phyloP scores from a whole-genome alignment of 2,888 invertebrate genomes.

The Resseliella maxima region DNA sequence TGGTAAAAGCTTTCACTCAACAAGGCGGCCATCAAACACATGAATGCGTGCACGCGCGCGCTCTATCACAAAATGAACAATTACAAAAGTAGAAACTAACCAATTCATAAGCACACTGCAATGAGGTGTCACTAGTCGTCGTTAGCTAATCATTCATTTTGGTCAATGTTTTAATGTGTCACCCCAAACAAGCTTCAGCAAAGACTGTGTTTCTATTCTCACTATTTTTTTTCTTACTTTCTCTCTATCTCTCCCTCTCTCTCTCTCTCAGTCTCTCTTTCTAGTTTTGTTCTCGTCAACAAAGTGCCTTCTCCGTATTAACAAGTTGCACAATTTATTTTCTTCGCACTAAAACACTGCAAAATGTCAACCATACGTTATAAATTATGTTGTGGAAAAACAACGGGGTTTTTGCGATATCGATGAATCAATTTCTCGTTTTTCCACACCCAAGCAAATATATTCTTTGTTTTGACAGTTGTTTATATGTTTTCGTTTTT shows the following conservation, averaged over 20 bases:
- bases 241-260: neutral
- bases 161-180: neutral
- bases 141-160: neutral
- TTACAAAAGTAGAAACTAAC: neutral
- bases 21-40: no score
- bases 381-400: neutral
- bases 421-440: neutral
- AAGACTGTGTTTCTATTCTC: neutral
- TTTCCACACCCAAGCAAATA: neutral
- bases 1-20: neutral
- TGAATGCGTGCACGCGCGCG: neutral
- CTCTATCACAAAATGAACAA: neutral
- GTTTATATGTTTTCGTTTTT: neutral
- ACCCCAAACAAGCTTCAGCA: neutral
- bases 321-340: slow-evolving; percentile 10
- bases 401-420: neutral
- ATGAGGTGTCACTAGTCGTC: neutral
- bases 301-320: no score
- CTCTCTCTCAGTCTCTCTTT: neutral
- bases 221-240: no score
- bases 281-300: no score
- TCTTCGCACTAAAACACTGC: neutral
- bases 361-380: neutral
- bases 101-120: neutral
- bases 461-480: neutral